Evolutionary conservation across 2,113 vertebrate genomes (phyloP), one percentile per base, ranked within the genome.

Genomic region (Apistogramma diplotaenia): DNA sequence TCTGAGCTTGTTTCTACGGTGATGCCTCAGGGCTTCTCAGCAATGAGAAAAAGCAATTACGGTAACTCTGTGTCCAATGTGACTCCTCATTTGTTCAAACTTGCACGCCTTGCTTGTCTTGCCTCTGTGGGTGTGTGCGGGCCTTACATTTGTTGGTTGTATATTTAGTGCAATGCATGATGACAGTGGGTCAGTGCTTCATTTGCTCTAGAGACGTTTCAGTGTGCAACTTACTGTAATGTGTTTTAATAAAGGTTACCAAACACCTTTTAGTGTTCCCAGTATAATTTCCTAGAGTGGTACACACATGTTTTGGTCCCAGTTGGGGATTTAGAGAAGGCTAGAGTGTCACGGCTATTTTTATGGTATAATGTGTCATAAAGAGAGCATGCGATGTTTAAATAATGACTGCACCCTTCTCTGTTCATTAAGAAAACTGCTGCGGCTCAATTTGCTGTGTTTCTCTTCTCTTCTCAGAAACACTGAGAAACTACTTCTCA

Each of bases 401-500:
- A 84, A 74, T 75, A 25, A 40, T 60, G 12, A 70, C 19, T 29
- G 3, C 33, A 61, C 4, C n/a, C 84, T 3, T 58, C 73, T 78
- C 15, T 85, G 25, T 82, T 74, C 53, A 78, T n/a, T 35, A 80
- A 46, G 53, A 13, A 81, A 82, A 76, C 40, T 59, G 5, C 51
- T 59, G 27, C 71, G 11, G 8, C 49, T 79, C 55, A 35, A 51
- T 71, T 21, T 60, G 10, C 13, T 53, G 10, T 86, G 54, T 70
- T 86, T 72, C 43, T 23, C 84, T 86, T 89, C 62, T 92, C 87
- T 89, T 91, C 85, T 79, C 90, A 99, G 98, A 99, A 94, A 99
- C 98, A 9, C 96, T 99, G 83, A 96, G 97, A 90, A 97, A 96
- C 94, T 99, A 99, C 94, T 99, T 99, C 92, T 99, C 97, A 82